phyloP scores from a whole-genome alignment of 2,888 invertebrate genomes.

The Phoronis australis region DNA sequence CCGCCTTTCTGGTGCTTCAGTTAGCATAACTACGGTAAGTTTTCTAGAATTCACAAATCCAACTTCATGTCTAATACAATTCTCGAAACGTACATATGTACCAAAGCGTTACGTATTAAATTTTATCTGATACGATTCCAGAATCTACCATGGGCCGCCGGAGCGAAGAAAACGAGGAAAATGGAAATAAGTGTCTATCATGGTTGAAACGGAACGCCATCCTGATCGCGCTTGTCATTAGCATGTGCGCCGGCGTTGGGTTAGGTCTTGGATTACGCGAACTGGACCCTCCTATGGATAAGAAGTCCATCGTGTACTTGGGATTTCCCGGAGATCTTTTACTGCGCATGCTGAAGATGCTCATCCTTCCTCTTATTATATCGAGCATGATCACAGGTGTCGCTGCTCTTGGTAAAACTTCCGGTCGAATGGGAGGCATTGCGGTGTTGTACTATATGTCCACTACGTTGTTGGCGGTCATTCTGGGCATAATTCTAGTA shows the following conservation, averaged over 20 bases:
- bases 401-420: slow-evolving; percentile 88
- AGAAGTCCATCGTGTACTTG: slow-evolving; percentile 82
- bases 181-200: neutral
- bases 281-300: slow-evolving; percentile 10
- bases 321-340: slow-evolving; percentile 86
- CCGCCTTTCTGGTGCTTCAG: too few relatives aligned
- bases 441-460: slow-evolving; percentile 84
- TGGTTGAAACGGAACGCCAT: slow-evolving; percentile 16
- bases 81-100: too few relatives aligned
- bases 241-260: slow-evolving; percentile 18
- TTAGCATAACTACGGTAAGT: too few relatives aligned
- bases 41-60: too few relatives aligned
- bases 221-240: slow-evolving; percentile 17
- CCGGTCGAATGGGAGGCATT: slow-evolving; percentile 75
- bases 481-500: slow-evolving; percentile 84
- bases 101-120: too few relatives aligned
- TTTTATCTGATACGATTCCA: too few relatives aligned
- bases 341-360: too few relatives aligned
- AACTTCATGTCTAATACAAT: too few relatives aligned
- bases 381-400: too few relatives aligned
- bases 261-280: slow-evolving; percentile 16
- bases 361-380: too few relatives aligned
- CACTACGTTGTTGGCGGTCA: slow-evolving; percentile 84
- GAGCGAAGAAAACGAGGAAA: too few relatives aligned
- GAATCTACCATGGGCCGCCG: too few relatives aligned